Percentiles rank a stretch among this genome's conserved stretches.
These are phyloP conservation scores for Agrypnia vestita DNA, from an alignment of 1,140 invertebrate genomes.

Conservation along the genomic window DNA sequence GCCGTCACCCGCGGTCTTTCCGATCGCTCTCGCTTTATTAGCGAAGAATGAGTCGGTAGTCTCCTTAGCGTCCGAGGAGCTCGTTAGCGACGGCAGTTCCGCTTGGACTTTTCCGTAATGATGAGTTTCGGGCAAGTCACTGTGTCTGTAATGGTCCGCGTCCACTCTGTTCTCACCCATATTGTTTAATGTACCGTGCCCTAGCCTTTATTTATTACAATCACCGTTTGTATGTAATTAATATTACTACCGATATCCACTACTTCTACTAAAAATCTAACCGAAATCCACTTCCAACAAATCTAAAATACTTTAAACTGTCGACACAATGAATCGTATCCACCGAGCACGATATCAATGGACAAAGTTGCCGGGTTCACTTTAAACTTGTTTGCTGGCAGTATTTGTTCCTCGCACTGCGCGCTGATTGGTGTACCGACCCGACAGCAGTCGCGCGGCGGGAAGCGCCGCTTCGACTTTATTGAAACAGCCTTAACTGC, in stretches of 20 bases:
- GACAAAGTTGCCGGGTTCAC: slow-evolving; percentile 21
- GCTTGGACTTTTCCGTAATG: slow-evolving; percentile 50
- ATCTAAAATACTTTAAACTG: background rate
- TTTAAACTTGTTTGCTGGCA: slow-evolving; percentile 35
- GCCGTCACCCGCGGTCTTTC: slow-evolving; percentile 48
- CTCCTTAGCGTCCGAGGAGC: slow-evolving; percentile 18
- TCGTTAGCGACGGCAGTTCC: slow-evolving; percentile 46
- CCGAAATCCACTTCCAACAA: background rate
- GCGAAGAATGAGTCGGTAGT: slow-evolving; percentile 38
- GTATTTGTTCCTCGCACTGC: slow-evolving; percentile 34
- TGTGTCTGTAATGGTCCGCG: slow-evolving; percentile 50
- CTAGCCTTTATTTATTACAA: background rate
- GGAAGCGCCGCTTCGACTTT: slow-evolving; percentile 37
- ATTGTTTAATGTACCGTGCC: slow-evolving; percentile 22
- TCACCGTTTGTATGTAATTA: background rate
- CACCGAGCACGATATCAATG: slow-evolving; percentile 32
- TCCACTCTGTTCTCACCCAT: slow-evolving; percentile 55
- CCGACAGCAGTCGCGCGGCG: slow-evolving; percentile 28
- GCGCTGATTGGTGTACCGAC: slow-evolving; percentile 25
- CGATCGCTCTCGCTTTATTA: slow-evolving; percentile 49
- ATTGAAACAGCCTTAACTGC: slow-evolving; percentile 43
- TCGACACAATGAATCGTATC: slow-evolving; percentile 32
- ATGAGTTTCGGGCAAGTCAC: slow-evolving; percentile 60
- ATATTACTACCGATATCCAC: background rate
- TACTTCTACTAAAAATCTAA: background rate